These are phyloP conservation scores for Ibidorhyncha struthersii DNA, from an alignment of 2,113 vertebrate species.

Conservation along the genomic window DNA sequence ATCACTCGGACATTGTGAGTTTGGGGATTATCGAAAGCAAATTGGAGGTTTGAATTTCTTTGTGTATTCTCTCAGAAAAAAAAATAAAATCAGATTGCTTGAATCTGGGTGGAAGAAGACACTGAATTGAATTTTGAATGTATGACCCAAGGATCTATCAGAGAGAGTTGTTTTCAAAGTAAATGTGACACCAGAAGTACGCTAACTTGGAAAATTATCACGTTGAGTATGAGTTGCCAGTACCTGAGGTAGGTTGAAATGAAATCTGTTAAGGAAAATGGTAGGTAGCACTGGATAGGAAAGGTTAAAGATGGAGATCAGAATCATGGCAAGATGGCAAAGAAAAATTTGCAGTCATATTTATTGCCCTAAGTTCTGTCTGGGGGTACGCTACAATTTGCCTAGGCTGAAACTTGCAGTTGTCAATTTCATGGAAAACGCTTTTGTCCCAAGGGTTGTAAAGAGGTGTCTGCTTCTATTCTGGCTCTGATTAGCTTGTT, in stretches of 20 bases:
- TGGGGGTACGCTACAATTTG: background rate
- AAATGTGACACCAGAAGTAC: background rate
- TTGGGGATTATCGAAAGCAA: background rate
- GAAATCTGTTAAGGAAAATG: background rate
- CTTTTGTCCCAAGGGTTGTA: background rate
- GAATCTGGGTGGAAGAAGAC: background rate
- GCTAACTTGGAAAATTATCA: background rate
- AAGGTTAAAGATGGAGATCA: background rate
- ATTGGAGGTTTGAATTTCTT: background rate
- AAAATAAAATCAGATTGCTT: background rate
- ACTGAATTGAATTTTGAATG: background rate
- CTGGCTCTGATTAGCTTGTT: background rate
- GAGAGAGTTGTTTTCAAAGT: background rate
- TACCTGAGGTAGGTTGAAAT: background rate
- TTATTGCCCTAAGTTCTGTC: background rate
- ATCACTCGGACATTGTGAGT: background rate
- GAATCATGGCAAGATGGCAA: background rate
- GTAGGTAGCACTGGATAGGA: background rate
- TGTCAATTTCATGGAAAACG: background rate
- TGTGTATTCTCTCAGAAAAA: background rate
- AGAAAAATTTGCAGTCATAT: background rate
- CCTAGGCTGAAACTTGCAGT: background rate
- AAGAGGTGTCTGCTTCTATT: background rate
- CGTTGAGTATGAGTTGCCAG: background rate
- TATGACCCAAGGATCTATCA: background rate